Base-by-base conservation (phyloP, 2,797 vertebrate species). In the Hoplostethus mediterraneus region DNA sequence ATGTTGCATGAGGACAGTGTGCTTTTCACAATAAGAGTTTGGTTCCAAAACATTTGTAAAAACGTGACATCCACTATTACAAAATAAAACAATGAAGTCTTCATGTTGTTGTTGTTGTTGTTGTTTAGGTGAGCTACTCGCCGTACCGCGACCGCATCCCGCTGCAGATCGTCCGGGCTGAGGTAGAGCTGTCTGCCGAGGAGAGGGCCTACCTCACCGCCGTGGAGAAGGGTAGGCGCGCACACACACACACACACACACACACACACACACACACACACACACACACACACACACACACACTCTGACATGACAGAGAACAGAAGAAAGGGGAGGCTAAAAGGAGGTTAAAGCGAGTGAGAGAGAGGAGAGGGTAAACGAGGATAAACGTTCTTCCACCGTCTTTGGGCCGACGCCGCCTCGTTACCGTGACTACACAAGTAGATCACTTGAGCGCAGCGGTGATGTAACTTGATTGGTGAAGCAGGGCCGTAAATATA, bases 91-190 rank as follows among this genome's bases (percentile, higher is more conserved):
- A 4, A 33, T 33, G 6, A 6, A 4, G 6, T 40, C 38, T 40
- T 40, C 38, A 40, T 10, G 14, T 55, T 4, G 0, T 54, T 65
- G 5, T 69, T 14, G 47, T 3, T 64, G 17, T 73, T 55, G 63
- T 53, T 25, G 1, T 67, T 28, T 12, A 93, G 92, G 92, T 91
- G 76, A 98, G 96, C 57, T 98, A 96, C 61, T 98, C 97, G 75
- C 97, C 97, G 0, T 99, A 98, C 93, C 93, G 97, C 76, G 97
- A 99, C 77, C 95, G 97, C 65, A 98, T 98, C 89, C 97, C 97
- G 0, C 85, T 99, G 6, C 97, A 98, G 90, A 98, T 99, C 0
- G 97, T 99, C 63, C 94, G 97, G 11, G 97, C 97, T 0, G 97
- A 99, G 88, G 96, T 96, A 51, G 97, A 98, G 86, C 95, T 99